phyloP scores from a whole-genome alignment of 2,888 invertebrate species.

The Eupithecia abbreviata region DNA sequence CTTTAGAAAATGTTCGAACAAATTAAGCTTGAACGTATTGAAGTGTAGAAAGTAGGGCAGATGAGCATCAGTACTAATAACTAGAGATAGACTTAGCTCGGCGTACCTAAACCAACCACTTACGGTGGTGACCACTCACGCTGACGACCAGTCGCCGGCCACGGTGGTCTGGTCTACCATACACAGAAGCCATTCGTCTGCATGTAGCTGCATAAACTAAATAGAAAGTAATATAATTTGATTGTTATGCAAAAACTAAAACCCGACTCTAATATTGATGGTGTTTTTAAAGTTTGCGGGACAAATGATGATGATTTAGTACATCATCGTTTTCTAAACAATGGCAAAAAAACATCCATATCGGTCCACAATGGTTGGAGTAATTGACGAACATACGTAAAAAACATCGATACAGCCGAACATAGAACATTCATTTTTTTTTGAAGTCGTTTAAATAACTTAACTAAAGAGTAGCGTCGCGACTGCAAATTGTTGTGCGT shows the following conservation, averaged over 20 bases:
- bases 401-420: too few relatives aligned
- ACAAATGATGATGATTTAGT: too few relatives aligned
- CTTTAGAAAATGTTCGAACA: conserved; percentile 1
- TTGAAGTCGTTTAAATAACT: too few relatives aligned
- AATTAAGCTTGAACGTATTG: conserved; percentile 22
- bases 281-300: too few relatives aligned
- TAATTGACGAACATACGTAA: too few relatives aligned
- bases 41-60: conserved; percentile 30
- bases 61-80: conserved; percentile 3
- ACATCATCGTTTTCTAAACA: too few relatives aligned
- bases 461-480: neutral
- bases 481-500: neutral
- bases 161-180: neutral
- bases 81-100: neutral
- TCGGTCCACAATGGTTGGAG: too few relatives aligned
- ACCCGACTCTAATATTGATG: neutral
- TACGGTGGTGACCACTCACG: neutral
- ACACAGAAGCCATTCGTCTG: neutral
- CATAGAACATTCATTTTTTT: too few relatives aligned
- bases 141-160: neutral
- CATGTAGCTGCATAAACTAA: neutral
- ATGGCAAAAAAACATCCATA: too few relatives aligned
- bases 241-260: neutral
- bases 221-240: neutral
- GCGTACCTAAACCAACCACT: neutral